Evolutionary conservation across 2,888 invertebrate species (phyloP), one percentile per base, ranked within the genome.

Genomic region (Gymnocheta viridis): DNA sequence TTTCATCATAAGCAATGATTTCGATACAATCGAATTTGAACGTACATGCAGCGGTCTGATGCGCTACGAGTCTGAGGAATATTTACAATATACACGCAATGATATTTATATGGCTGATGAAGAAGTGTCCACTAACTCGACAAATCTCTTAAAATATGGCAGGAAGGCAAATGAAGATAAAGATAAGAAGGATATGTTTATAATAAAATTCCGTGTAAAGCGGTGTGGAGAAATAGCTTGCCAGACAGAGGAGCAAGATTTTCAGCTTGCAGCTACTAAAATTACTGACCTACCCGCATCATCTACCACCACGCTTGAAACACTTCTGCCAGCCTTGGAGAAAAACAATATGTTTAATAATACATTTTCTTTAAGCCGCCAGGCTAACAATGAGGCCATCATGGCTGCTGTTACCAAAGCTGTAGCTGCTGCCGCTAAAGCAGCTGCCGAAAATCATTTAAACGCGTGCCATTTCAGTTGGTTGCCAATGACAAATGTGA

Each of bases 121-220:
- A 27, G 88, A 89, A 56, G 67, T 72, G 4, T 62, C 81, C 19
- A 69, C 76, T 32, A 44, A 35, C 27, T 74, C 67, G 9, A 77
- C 81, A 19, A 78, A 70, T 29, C 38, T 72, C 12, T 73, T 82
- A 17, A 78, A 82, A 64, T 73, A 70, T 72, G 38, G 35, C 12
- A 51, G 10, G 6, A 44, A 62, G 9, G 9, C 44, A 29, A 49
- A 17, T 49, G 72, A 56, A 5, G 51, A n/a, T 4, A 76, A 49
- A 5, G 29, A 10, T 4, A 76, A 56, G 62, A 29, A 54, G 17
- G 82, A 72, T 24, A 24, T 14, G 62, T 94, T 95, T 90, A 92
- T 94, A 62, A 93, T 96, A 86, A 96, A 96, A 89, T 96, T 96
- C 91, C 94, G 94, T 88, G 93, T 95, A n/a, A 81, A 69, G 41